Base-by-base conservation (phyloP, 2,888 invertebrate species). In the Scaptomyza tumidula region DNA sequence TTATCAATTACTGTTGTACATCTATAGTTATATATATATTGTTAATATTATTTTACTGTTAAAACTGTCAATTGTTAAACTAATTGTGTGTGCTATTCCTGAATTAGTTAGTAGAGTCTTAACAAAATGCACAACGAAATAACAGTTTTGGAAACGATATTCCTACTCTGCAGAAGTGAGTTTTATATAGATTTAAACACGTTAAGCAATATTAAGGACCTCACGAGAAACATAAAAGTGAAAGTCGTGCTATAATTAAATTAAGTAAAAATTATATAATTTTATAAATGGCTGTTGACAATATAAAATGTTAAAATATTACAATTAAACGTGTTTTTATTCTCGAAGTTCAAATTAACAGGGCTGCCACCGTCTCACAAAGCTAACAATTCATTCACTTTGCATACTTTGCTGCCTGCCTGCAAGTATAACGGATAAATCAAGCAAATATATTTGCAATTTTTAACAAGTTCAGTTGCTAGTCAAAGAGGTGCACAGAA, bases 141-240 rank as follows among this genome's bases (percentile, higher is more conserved):
- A 7, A 29, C 6, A 29, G 29, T 10, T 10, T 14, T 33, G 35
- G 11, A 29, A 60, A 55, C 73, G 31, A 55, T 60, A 67, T 71
- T 71, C 73, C 71, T 24, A 24, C 3, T 24, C 24, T 3, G 24
- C 3, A 24, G 24, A 24, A 3, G 0, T 24, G 24, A 24, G 24
- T 24, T 24, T 24, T 24, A 24, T 24, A 0, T 24, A 24, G 1
- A 19, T 24, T 24, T 24, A 24, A 3, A 14, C 6, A 64, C 45
- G 37, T 46, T 33, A 33, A 13, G 16, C 9, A 24, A 31, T 49
- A 59, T 9, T 29, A 35, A 19, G 35, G 24, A 37, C 33, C 33
- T 52, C 10, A 14, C 14, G 5, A n/a, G 37, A 24, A 37, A 14
- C 57, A 49, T 24, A 19, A 41, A 29, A 60, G 52, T 59, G 39